These are phyloP conservation scores for Stenolophus ochropezus DNA, from an alignment of 2,888 invertebrate species.

Conservation along the genomic window DNA sequence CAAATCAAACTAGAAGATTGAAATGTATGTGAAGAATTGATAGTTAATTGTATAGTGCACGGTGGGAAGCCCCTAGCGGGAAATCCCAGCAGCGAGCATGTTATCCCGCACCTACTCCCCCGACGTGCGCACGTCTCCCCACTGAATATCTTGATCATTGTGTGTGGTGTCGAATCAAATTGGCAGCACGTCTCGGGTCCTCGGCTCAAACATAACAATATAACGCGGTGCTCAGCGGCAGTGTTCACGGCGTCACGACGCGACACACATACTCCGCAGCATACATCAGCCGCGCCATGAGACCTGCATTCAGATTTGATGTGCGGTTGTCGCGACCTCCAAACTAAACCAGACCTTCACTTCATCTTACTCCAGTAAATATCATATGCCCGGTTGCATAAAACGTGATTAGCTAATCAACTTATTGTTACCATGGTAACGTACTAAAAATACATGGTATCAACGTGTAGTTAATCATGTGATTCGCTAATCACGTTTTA, in stretches of 20 bases:
- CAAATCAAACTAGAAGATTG: no score
- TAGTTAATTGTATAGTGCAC: no score
- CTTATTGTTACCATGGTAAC: no score
- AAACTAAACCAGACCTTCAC: neutral
- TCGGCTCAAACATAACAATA: constrained; percentile 26
- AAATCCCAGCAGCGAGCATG: no score
- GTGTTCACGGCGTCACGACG: neutral
- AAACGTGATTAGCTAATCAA: no score
- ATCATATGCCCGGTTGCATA: no score
- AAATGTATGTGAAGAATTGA: no score
- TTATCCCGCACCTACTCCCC: neutral
- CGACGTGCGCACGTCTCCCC: neutral
- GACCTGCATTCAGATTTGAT: constrained; percentile 52
- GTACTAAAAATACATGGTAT: no score
- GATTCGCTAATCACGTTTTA: no score
- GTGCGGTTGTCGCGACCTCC: constrained; percentile 8
- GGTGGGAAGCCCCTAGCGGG: no score
- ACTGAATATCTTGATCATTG: constrained; percentile 25
- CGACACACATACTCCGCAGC: constrained; percentile 10
- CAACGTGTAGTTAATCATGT: no score
- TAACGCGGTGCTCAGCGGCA: neutral
- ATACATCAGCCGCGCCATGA: constrained; percentile 23
- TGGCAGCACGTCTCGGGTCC: constrained; percentile 15
- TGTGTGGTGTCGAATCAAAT: constrained; percentile 9
- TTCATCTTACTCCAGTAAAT: no score